Percentiles rank a stretch among this genome's conserved stretches.
Conservation (phyloP, 35 echinoderm and acorn worm species). For the Apostichopus japonicus region DNA sequence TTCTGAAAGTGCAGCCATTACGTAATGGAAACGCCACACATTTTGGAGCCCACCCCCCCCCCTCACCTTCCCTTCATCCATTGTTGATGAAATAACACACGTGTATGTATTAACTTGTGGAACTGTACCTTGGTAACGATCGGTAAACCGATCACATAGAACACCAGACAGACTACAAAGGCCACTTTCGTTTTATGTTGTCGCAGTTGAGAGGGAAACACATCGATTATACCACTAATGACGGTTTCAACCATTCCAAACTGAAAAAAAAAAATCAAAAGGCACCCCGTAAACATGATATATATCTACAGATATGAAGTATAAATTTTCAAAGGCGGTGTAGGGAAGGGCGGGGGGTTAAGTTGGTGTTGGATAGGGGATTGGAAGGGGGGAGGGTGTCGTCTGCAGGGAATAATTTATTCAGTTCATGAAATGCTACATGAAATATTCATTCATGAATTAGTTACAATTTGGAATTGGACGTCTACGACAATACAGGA, state of each 20-base stretch:
- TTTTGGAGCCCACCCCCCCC: no score
- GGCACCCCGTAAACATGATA: background rate
- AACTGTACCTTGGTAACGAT: constrained; percentile 66
- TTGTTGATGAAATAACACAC: background rate
- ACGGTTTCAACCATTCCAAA: constrained; percentile 93
- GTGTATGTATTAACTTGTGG: no score
- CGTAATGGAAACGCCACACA: no score
- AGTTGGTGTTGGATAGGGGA: background rate
- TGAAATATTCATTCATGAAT: no score
- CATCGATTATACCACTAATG: constrained; percentile 74
- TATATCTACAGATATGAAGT: background rate
- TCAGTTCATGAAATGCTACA: no score
- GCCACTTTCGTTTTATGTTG: constrained; percentile 61
- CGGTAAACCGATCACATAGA: constrained; percentile 84
- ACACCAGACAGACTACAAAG: constrained; percentile 57
- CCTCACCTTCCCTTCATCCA: no score
- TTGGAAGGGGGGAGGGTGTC: no score
- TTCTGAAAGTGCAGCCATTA: no score
- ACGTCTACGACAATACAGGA: no score
- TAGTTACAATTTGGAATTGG: no score
- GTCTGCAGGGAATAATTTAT: no score
- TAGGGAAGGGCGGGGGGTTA: background rate
- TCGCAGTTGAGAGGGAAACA: constrained; percentile 70
- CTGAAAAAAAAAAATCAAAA: constrained; percentile 71
- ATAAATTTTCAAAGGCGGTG: background rate